phyloP scores from a whole-genome alignment of 2,113 vertebrate genomes.

The Agelaius phoeniceus region DNA sequence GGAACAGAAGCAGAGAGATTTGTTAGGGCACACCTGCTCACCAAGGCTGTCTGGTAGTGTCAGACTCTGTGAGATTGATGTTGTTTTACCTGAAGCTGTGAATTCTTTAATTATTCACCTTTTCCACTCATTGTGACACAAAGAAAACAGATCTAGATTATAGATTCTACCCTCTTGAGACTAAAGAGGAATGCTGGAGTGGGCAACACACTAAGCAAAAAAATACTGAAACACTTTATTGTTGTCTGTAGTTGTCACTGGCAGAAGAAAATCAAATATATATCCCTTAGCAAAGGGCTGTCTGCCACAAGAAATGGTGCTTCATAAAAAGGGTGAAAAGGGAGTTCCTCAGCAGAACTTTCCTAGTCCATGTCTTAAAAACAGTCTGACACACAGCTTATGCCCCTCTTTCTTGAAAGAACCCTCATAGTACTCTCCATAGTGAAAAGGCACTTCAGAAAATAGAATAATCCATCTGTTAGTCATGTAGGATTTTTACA shows the following conservation, averaged over 20 bases:
- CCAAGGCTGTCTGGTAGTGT: neutral
- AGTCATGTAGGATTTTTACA: neutral
- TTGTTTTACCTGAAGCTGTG: constrained; percentile 22
- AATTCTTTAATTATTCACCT: constrained; percentile 36
- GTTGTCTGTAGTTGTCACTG: neutral
- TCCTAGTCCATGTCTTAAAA: neutral
- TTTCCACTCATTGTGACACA: constrained; percentile 46
- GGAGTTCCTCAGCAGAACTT: neutral
- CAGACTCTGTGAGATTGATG: neutral
- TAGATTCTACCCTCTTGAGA: neutral
- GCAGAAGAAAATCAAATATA: neutral
- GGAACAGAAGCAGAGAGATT: neutral
- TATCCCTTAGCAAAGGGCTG: neutral
- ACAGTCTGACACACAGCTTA: neutral
- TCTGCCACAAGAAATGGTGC: neutral
- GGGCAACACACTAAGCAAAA: neutral
- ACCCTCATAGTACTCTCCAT: neutral
- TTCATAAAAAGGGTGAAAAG: neutral
- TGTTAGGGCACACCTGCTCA: constrained; percentile 11
- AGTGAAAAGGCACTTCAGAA: neutral
- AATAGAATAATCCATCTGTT: neutral
- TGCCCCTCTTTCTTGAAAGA: neutral
- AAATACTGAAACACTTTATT: neutral
- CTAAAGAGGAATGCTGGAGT: neutral
- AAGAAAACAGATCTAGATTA: neutral